These are phyloP conservation scores for Pomphorhynchus laevis DNA, from an alignment of 1,140 invertebrate species.

Conservation along the genomic window DNA sequence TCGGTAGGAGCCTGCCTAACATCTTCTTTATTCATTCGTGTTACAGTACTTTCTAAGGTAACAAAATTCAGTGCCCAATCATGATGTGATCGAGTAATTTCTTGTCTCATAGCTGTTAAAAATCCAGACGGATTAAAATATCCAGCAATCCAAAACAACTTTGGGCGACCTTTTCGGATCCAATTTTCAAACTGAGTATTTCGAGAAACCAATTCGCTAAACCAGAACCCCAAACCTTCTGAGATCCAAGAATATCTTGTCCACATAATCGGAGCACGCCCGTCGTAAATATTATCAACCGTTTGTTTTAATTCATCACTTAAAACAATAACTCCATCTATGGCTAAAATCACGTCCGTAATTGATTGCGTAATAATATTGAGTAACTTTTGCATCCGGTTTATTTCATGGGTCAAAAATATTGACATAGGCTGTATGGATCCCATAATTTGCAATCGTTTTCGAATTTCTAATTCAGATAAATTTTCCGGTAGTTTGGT, in stretches of 20 bases:
- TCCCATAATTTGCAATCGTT: slow-evolving; percentile 19
- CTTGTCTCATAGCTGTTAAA: slow-evolving; percentile 21
- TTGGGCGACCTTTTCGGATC: slow-evolving; percentile 19
- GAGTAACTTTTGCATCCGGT: not conserved
- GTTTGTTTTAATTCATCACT: slow-evolving; percentile 15
- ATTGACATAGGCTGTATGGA: slow-evolving; percentile 11
- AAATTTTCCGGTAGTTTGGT: slow-evolving; percentile 52
- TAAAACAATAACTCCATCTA: slow-evolving; percentile 1
- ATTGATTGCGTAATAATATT: not conserved
- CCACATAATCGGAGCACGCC: slow-evolving; percentile 16
- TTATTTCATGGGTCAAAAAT: not conserved
- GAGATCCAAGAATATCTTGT: slow-evolving; percentile 9
- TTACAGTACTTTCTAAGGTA: slow-evolving; percentile 18
- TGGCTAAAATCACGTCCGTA: not conserved
- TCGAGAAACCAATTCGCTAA: slow-evolving; percentile 11
- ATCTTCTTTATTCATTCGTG: slow-evolving; percentile 32
- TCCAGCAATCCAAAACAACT: not conserved
- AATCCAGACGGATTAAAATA: slow-evolving; percentile 14
- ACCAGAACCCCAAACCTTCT: not conserved
- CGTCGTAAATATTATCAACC: slow-evolving; percentile 19
- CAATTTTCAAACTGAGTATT: not conserved
- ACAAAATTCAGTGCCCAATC: slow-evolving; percentile 20
- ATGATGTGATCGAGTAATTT: slow-evolving; percentile 18
- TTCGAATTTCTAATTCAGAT: slow-evolving; percentile 42
- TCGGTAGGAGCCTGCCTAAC: slow-evolving; percentile 40